Base-by-base conservation (phyloP, 2,888 invertebrate species). In the Nomada ferruginata region DNA sequence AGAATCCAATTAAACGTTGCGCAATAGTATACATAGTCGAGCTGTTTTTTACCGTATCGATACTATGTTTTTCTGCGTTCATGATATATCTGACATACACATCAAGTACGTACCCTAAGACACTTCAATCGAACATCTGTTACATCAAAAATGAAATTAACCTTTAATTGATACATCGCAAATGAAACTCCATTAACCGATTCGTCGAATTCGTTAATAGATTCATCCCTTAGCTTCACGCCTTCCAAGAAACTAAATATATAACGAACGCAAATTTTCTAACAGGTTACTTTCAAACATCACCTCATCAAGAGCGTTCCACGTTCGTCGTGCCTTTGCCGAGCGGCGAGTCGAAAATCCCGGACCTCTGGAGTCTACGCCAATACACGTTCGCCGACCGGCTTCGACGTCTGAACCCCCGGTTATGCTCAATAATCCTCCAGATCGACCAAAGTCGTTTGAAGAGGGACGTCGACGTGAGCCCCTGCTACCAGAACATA, bases 61-160 rank as follows among this genome's bases (percentile, higher is more conserved):
- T 79, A 1, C 0, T 76, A 0, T 44, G 52, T 1, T 52, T 76
- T 2, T 26, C 57, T 9, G 66, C n/a, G 1, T 69, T 57, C 0
- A 0, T 82, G 26, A 44, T 82, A 10, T 70, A 66, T 11, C 5
- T 20, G 10, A 50, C 10, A 0, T 2, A 53, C 5, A 13, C 20
- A 23, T 61, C 61, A 53, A 82, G 85, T 85, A 57, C 2, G 79
- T 70, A 10, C 29, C 59, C 0, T 15, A 9, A 29, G 0, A 15
- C 3, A 36, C 36, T 9, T 36, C 7, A 36, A 36, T 36, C 13
- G 1, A 15, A 50, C 18, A 50, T 7, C 0, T 18, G 5, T 50
- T 66, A 2, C 29, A 66, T 0, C 1, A 0, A 29, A 1, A 53
- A 53, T 7, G 2, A 53, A 53, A 20, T 10, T 0, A 53, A 53